Evolutionary conservation across 2,113 vertebrate species (phyloP), one percentile per base, ranked within the genome.

Genomic region (Campylorhamphus procurvoides): DNA sequence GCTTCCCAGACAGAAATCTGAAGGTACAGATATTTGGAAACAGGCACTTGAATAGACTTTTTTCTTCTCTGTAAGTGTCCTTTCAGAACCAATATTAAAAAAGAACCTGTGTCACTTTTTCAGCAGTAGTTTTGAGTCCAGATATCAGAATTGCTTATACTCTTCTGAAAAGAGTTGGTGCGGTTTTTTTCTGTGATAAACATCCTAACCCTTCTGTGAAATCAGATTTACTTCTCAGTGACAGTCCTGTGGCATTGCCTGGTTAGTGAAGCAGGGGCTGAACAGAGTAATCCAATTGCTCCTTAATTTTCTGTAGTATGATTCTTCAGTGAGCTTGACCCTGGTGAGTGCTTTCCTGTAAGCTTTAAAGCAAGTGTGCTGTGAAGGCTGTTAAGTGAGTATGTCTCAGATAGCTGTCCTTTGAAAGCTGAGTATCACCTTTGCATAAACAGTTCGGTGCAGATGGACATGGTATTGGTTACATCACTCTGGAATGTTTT

Each of bases 401-500:
- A 12, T 55, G 71, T 67, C 86, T 92, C 46, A 40, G 40, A 84
- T 68, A 82, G 62, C 82, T 93, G 71, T 73, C 90, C 89, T 85
- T 50, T 79, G 83, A 93, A 92, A 95, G 90, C 83, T 7, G 47
- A 93, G 50, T 85, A 90, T 94, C 90, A 97, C 94, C 95, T 96
- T 87, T 91, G 75, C 72, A 76, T 94, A 96, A 97, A 94, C 87
- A 94, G 39, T 94, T 85, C 0, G 0, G 87, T 91, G 85, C 95
- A 94, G 94, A 96, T 96, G 96, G 93, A 96, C 6, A 1, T 39
- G 83, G 68, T 96, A 91, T 89, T 90, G 68, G 75, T 96, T 96
- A 96, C 90, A 89, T 97, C 95, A 94, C 67, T 96, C 85, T 96
- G 95, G 96, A 97, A 97, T 96, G 91, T 91, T 92, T 94, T 93